Evolutionary conservation across 2,113 vertebrate genomes (phyloP), one percentile per base, ranked within the genome.

Genomic region (Stercorarius parasiticus): DNA sequence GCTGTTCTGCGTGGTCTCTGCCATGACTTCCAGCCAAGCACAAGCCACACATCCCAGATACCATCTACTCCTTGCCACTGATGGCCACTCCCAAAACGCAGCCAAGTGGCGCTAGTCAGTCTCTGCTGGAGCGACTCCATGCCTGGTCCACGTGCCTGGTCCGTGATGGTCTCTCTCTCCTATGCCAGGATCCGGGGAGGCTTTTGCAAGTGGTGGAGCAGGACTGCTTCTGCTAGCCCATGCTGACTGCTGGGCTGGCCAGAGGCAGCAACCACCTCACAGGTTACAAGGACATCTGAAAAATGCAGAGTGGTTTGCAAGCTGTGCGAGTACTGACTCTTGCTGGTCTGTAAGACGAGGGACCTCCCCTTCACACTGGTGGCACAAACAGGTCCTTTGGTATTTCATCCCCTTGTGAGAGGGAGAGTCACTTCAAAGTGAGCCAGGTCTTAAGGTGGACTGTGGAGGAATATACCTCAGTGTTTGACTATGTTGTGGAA

Each of bases 311-410:
- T 49, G 58, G 16, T 83, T 86, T 83, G 42, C 73, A 49, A 26
- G 58, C 43, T 69, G 64, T 56, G 42, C 30, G 25, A 66, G 59
- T 43, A 21, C 38, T 53, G 52, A 6, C 30, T 70, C 6, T 52
- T 0, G 0, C 26, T 4, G 9, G 27, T 49, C 71, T 69, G 19
- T 32, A 72, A 30, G 61, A 55, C 40, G 15, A 45, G 19, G 13
- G 34, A 47, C 42, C 36, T 52, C 45, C 30, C 8, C 2, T 65
- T 62, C 23, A 32, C 25, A 7, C 18, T 36, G 69, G 13, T 36
- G 62, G 34, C 59, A 58, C 40, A 73, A 15, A 55, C 26, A 21
- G 14, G 11, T 73, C 62, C 67, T 66, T 42, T 22, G 13, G 30
- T 61, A 26, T 86, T 93, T 66, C 32, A 45, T 73, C 26, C 25